These are phyloP conservation scores for Furnarius figulus DNA, from an alignment of 2,113 vertebrate species.

Conservation along the genomic window DNA sequence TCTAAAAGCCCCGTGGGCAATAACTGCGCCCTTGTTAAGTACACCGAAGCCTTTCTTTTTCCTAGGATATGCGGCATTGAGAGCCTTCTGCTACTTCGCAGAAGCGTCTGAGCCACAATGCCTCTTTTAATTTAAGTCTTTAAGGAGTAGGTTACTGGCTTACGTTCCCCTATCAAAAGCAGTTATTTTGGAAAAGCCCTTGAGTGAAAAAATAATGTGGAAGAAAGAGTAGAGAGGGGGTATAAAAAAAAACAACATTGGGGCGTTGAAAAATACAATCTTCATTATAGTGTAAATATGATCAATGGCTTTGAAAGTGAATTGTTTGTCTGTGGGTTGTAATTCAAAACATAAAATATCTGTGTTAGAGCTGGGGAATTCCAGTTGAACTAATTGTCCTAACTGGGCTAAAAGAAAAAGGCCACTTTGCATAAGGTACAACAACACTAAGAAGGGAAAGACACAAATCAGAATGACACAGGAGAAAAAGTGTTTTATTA, in stretches of 20 bases:
- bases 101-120: accelerated
- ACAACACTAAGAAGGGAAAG: conserved; percentile 66
- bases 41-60: neutral
- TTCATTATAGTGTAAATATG: neutral
- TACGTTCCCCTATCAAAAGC: accelerated
- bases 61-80: accelerated
- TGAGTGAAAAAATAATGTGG: neutral
- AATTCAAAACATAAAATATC: neutral
- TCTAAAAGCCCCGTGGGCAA: accelerated
- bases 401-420: conserved; percentile 72
- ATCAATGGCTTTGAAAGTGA: neutral
- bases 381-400: conserved; percentile 62
- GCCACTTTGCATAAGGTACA: conserved; percentile 61
- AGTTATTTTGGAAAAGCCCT: neutral
- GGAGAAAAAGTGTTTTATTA: conserved; percentile 68
- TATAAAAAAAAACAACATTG: neutral
- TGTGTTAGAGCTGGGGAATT: conserved; percentile 77
- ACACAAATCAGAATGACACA: conserved; percentile 72
- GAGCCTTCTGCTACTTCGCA: neutral
- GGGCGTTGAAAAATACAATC: neutral
- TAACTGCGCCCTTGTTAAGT: too few species aligned
- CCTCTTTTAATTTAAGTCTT: neutral
- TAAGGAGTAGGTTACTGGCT: neutral
- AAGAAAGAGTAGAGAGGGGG: neutral
- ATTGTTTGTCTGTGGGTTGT: neutral